A percentile compares a stretch with the other conserved stretches of the same genome.
Conservation (phyloP, 30 jellyfish, hydroid and myxozoan species). For the Sanderia malayensis region DNA sequence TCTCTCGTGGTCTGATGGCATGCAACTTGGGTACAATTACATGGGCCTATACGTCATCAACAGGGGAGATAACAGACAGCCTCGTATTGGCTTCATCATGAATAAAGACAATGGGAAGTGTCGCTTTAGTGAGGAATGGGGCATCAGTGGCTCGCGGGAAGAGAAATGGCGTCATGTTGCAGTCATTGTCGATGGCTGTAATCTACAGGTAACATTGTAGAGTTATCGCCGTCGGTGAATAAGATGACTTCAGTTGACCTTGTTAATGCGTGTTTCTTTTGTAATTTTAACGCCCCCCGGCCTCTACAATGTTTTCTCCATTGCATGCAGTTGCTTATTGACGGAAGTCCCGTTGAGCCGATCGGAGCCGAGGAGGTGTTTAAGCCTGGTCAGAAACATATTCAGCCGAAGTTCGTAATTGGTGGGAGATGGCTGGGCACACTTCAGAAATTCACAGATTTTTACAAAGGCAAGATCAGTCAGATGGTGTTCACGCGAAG, state of each 20-base stretch:
- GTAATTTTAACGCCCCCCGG: too few species aligned
- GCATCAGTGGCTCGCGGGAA: slow-evolving; percentile 24
- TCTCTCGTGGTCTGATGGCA: slow-evolving; percentile 62
- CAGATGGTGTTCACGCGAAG: slow-evolving; percentile 53
- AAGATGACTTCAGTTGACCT: too few species aligned
- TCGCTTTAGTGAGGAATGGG: slow-evolving; percentile 61
- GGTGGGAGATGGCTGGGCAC: slow-evolving; percentile 98
- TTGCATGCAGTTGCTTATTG: slow-evolving; percentile 64
- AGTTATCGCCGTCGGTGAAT: too few species aligned
- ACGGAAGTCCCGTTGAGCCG: slow-evolving; percentile 62
- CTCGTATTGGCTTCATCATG: slow-evolving; percentile 67
- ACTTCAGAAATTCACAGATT: slow-evolving; percentile 62
- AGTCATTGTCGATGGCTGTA: slow-evolving; percentile 57
- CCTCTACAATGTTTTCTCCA: too few species aligned
- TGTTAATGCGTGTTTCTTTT: too few species aligned
- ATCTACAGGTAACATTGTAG: slow-evolving; percentile 69
- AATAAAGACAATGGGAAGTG: slow-evolving; percentile 62
- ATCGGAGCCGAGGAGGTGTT: slow-evolving; percentile 25
- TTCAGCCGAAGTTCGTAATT: slow-evolving; percentile 85
- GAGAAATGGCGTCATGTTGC: slow-evolving; percentile 64
- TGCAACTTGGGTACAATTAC: slow-evolving; percentile 34
- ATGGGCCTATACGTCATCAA: slow-evolving; percentile 49
- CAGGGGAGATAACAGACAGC: slow-evolving; percentile 19
- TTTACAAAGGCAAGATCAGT: slow-evolving; percentile 72
- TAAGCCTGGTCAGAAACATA: slow-evolving; percentile 67